Evolutionary conservation across 2,113 vertebrate genomes (phyloP).

Genomic region (Pachycephala philippinensis): DNA sequence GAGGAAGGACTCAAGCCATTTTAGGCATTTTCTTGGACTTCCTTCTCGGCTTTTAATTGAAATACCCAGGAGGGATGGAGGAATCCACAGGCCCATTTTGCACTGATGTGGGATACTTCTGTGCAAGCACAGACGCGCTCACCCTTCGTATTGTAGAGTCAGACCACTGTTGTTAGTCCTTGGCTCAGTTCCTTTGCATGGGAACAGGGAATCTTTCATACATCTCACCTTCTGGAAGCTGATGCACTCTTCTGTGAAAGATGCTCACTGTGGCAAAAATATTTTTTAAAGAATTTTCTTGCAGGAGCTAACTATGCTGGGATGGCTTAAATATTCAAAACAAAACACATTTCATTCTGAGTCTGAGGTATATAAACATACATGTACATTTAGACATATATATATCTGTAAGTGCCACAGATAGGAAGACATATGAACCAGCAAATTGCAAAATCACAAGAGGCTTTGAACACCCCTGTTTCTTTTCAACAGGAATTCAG

Average conservation of each 20-base stretch:
- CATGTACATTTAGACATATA: not conserved
- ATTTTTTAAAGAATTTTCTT: not conserved
- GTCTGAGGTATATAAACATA: not conserved
- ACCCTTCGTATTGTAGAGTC: rapidly evolving
- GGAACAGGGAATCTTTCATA: not conserved
- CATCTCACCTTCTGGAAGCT: not conserved
- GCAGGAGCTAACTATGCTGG: not conserved
- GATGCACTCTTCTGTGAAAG: not conserved
- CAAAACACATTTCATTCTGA: not conserved
- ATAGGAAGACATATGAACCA: not conserved
- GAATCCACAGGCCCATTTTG: not conserved
- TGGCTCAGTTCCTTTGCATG: rapidly evolving
- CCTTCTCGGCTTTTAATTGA: not conserved
- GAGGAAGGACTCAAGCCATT: constrained; percentile 51
- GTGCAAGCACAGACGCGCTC: not conserved
- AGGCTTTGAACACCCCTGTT: not conserved
- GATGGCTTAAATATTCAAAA: not conserved
- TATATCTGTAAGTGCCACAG: not conserved
- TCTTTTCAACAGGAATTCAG: not conserved
- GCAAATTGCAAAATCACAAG: not conserved
- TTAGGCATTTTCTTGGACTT: constrained; percentile 55
- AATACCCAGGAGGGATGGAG: constrained; percentile 2
- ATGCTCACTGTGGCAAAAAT: not conserved
- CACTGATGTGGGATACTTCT: not conserved
- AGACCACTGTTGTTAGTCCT: not conserved